Evolutionary conservation across 2,113 vertebrate genomes (phyloP).

Genomic region (Microcebus lehilahytsara): DNA sequence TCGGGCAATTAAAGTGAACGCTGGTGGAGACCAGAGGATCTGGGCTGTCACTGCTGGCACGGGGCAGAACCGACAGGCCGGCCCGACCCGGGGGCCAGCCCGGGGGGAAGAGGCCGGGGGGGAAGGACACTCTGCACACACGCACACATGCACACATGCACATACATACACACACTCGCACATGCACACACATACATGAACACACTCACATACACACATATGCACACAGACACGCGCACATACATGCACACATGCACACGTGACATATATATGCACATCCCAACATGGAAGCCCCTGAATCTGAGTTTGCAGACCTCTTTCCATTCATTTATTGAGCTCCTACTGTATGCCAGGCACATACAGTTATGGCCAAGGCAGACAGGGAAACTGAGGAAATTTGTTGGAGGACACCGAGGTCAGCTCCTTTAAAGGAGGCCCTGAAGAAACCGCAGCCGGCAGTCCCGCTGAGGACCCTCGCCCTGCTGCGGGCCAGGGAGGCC

Average conservation of each 20-base stretch:
- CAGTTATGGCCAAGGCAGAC: not conserved
- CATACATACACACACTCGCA: too few species aligned
- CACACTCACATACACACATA: not conserved
- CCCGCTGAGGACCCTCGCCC: not conserved
- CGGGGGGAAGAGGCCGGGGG: not conserved
- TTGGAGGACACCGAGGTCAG: not conserved
- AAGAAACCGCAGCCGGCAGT: not conserved
- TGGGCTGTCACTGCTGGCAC: not conserved
- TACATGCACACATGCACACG: not conserved
- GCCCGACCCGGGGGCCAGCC: not conserved
- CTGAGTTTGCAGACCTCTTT: not conserved
- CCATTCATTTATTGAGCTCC: not conserved
- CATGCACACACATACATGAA: too few species aligned
- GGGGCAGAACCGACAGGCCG: not conserved
- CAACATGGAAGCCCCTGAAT: not conserved
- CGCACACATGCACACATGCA: not conserved
- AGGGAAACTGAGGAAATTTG: not conserved
- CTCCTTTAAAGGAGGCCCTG: too few species aligned
- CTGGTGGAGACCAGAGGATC: slow-evolving; percentile 49
- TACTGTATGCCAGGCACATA: not conserved
- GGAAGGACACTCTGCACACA: not conserved
- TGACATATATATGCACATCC: not conserved
- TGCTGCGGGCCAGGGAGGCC: not conserved
- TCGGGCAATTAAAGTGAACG: slow-evolving; percentile 83
- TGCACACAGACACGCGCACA: too few species aligned